Evolutionary conservation across 2,797 vertebrate species (phyloP).

Genomic region (Sebastiscus albofasciatus): DNA sequence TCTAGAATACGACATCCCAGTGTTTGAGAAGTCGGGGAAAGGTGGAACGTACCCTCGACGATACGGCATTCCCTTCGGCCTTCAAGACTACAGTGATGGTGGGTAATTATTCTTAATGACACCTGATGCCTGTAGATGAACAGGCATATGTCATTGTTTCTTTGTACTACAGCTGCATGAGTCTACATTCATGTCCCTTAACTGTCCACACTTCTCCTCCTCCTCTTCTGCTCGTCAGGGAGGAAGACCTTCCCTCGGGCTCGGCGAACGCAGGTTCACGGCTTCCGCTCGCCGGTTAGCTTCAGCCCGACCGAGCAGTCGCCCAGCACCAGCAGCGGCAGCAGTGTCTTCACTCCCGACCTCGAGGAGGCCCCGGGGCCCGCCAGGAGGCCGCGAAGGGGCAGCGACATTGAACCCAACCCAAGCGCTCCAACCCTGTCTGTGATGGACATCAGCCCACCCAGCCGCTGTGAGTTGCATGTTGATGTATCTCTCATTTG

Average conservation of each 20-base stretch:
- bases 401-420: slow-evolving; percentile 94
- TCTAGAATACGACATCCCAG: slow-evolving; percentile 93
- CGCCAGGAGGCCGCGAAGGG: slow-evolving; percentile 87
- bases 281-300: slow-evolving; percentile 92
- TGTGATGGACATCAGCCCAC: slow-evolving; percentile 98
- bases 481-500: neutral
- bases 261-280: slow-evolving; percentile 93
- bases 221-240: slow-evolving; percentile 78
- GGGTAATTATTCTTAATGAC: slow-evolving; percentile 35
- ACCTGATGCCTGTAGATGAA: neutral
- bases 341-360: slow-evolving; percentile 94
- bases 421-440: slow-evolving; percentile 83
- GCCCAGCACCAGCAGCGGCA: slow-evolving; percentile 95
- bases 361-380: slow-evolving; percentile 88
- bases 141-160: neutral
- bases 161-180: neutral
- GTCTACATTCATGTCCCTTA: neutral
- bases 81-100: slow-evolving; percentile 97
- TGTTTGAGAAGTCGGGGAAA: slow-evolving; percentile 98
- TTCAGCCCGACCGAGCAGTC: slow-evolving; percentile 97
- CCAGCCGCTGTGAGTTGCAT: slow-evolving; percentile 93
- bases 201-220: neutral
- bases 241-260: slow-evolving; percentile 98
- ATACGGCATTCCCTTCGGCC: slow-evolving; percentile 93
- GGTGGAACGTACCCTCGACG: slow-evolving; percentile 97